Conservation (phyloP, 2,888 invertebrate species). For the Melipona beecheii region DNA sequence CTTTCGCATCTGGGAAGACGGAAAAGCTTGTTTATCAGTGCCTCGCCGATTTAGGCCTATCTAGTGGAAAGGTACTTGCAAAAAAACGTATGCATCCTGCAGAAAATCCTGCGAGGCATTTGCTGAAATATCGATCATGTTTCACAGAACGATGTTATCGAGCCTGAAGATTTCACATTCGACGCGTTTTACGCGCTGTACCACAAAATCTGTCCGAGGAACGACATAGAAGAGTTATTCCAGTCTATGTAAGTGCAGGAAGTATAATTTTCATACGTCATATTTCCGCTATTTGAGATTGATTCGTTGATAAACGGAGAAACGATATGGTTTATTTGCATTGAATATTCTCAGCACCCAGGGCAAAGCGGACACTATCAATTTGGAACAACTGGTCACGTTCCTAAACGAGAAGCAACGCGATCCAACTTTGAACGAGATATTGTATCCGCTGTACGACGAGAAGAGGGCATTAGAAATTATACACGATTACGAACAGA, state of each 20-base stretch:
- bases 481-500: constrained; percentile 96
- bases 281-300: background rate
- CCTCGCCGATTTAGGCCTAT: constrained; percentile 95
- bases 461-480: constrained; percentile 96
- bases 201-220: constrained; percentile 99
- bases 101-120: background rate
- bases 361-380: constrained; percentile 95
- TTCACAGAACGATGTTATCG: constrained; percentile 95
- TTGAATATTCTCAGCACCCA: constrained; percentile 88
- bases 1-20: constrained; percentile 99
- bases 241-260: constrained; percentile 92
- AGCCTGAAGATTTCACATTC: constrained; percentile 97
- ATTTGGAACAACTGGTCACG: constrained; percentile 93
- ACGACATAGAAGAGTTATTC: constrained; percentile 99
- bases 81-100: background rate
- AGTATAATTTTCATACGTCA: background rate
- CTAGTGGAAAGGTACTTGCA: constrained; percentile 91
- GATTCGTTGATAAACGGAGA: background rate
- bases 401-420: constrained; percentile 99
- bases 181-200: constrained; percentile 99
- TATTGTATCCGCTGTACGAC: constrained; percentile 98
- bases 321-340: constrained; percentile 33
- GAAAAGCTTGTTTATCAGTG: constrained; percentile 99
- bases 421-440: constrained; percentile 99
- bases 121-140: constrained; percentile 31